phyloP scores from a whole-genome alignment of 1,140 invertebrate genomes.

The Cherax destructor region DNA sequence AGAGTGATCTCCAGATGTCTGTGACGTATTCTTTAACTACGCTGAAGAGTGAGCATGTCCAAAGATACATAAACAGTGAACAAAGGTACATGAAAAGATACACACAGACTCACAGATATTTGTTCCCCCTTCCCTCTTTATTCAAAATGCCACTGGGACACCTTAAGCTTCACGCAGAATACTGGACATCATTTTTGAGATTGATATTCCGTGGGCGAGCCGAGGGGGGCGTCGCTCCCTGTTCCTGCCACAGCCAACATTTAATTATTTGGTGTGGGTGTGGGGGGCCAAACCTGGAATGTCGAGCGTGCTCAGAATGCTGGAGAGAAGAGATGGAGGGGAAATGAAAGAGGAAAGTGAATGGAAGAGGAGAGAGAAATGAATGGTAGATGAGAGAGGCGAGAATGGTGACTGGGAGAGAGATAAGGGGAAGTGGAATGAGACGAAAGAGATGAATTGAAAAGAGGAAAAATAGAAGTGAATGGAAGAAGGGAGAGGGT shows the following conservation, averaged over 20 bases:
- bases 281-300: background rate
- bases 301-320: background rate
- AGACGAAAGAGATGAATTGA: no score
- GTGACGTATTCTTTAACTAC: no score
- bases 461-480: no score
- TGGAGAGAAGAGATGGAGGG: background rate
- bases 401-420: background rate
- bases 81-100: no score
- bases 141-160: no score
- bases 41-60: no score
- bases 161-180: background rate
- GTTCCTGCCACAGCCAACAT: background rate
- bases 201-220: background rate
- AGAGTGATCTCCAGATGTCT: no score
- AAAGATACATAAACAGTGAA: no score
- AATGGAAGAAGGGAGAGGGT: no score
- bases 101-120: no score
- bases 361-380: background rate
- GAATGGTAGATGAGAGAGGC: background rate
- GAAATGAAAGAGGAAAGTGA: background rate
- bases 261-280: constrained; percentile 9
- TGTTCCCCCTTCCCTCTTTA: no score
- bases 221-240: background rate
- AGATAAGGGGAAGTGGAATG: background rate
- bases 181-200: background rate